Percentiles rank a stretch among this genome's conserved stretches.
Evolutionary conservation across 2,888 invertebrate genomes (phyloP).

Genomic region (Orchesella flavescens): DNA sequence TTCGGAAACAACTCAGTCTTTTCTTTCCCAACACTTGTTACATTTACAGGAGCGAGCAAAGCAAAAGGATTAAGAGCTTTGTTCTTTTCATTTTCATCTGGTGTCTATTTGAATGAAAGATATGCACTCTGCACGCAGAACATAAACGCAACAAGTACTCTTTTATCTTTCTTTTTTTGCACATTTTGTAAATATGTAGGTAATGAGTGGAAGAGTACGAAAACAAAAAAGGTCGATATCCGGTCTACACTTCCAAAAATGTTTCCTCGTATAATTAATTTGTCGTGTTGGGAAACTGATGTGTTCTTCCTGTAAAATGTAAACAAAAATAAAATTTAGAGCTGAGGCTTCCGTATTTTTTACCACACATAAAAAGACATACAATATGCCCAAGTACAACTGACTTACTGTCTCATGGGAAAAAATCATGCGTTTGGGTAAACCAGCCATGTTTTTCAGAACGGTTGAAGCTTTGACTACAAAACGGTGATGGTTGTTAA

Average conservation of each 20-base stretch:
- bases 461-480: not conserved
- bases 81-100: not conserved
- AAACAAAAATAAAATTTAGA: constrained; percentile 17
- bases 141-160: not conserved
- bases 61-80: not conserved
- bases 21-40: not conserved
- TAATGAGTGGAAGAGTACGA: not conserved
- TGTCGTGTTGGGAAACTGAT: constrained; percentile 10
- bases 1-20: not conserved
- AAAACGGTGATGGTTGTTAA: not conserved
- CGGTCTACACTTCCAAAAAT: constrained; percentile 28
- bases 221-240: constrained; percentile 37
- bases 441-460: not conserved
- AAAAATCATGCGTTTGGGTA: too few species aligned
- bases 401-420: not conserved
- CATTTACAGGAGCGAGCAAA: not conserved
- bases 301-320: constrained; percentile 17
- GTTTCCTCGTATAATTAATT: constrained; percentile 33
- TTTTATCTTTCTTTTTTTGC: not conserved
- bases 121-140: not conserved
- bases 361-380: not conserved
- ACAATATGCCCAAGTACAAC: not conserved
- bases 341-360: constrained; percentile 1
- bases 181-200: not conserved
- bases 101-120: not conserved